These are phyloP conservation scores for Rotaria macrura DNA, from an alignment of 2,888 invertebrate species.

Conservation along the genomic window DNA sequence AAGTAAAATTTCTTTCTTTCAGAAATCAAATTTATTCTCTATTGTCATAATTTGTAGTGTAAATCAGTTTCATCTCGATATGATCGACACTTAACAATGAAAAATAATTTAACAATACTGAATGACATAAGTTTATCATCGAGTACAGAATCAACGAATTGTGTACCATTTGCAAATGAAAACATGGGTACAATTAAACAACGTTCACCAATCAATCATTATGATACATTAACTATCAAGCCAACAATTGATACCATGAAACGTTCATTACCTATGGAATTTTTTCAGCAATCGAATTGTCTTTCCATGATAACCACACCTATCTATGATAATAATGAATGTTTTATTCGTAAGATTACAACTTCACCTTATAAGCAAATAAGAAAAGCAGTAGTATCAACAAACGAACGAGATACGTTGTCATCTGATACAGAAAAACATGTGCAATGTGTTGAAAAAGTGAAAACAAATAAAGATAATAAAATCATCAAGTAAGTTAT, in stretches of 20 bases:
- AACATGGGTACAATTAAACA: constrained; percentile 96
- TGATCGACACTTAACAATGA: not conserved
- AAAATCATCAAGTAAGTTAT: not conserved
- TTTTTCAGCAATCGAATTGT: not conserved
- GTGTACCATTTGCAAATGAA: constrained; percentile 83
- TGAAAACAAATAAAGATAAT: not conserved
- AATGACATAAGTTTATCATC: constrained; percentile 38
- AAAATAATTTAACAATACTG: not conserved
- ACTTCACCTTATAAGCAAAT: not conserved
- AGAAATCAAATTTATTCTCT: not conserved
- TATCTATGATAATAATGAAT: constrained; percentile 12
- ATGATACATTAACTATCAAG: not conserved
- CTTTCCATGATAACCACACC: not conserved
- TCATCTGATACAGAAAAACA: not conserved
- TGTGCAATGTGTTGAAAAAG: not conserved
- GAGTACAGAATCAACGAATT: constrained; percentile 83
- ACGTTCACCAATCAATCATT: constrained; percentile 45
- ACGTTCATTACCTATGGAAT: constrained; percentile 1
- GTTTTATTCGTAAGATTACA: not conserved
- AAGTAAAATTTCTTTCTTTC: not conserved
- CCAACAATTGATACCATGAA: not conserved
- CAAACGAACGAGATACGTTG: not conserved
- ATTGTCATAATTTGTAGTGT: not conserved
- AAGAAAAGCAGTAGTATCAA: not conserved
- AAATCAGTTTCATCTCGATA: not conserved